Percentiles rank a stretch among this genome's conserved stretches.
Conservation (phyloP, 2,888 invertebrate genomes). For the Parnassius orleans region DNA sequence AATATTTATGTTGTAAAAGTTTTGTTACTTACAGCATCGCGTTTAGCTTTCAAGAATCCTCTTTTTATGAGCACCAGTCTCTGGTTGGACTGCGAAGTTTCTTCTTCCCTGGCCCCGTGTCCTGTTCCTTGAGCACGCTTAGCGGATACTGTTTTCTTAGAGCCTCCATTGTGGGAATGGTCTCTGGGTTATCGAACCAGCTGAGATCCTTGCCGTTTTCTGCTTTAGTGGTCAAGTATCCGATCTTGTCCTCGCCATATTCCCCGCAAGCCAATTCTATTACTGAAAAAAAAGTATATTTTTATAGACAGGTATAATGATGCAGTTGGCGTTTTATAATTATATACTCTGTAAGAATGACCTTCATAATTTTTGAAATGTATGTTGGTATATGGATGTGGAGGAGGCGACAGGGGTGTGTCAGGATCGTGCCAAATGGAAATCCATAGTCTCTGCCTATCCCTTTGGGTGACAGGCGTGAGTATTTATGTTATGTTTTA, state of each 20-base stretch:
- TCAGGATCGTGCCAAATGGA: no score
- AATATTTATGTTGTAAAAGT: background rate
- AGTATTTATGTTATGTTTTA: no score
- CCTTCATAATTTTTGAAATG: no score
- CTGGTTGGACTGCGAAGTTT: constrained; percentile 87
- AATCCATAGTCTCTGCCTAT: no score
- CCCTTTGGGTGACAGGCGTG: no score
- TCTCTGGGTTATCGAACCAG: constrained; percentile 84
- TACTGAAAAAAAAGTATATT: constrained; percentile 77
- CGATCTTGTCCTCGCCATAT: constrained; percentile 90
- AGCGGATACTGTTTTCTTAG: constrained; percentile 80
- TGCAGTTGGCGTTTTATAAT: no score
- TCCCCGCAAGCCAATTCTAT: constrained; percentile 96
- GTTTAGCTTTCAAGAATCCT: constrained; percentile 87
- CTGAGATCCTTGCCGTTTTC: constrained; percentile 85
- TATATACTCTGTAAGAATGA: no score
- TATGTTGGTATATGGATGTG: no score
- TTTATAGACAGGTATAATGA: no score
- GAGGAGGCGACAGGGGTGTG: no score
- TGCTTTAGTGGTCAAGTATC: constrained; percentile 82
- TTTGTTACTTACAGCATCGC: constrained; percentile 82
- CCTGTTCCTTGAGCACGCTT: constrained; percentile 65
- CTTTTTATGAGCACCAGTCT: constrained; percentile 85
- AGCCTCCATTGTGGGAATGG: constrained; percentile 79
- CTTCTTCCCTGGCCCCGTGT: constrained; percentile 78